These are phyloP conservation scores for Lagria hirta DNA, from an alignment of 2,888 invertebrate species.

Conservation along the genomic window DNA sequence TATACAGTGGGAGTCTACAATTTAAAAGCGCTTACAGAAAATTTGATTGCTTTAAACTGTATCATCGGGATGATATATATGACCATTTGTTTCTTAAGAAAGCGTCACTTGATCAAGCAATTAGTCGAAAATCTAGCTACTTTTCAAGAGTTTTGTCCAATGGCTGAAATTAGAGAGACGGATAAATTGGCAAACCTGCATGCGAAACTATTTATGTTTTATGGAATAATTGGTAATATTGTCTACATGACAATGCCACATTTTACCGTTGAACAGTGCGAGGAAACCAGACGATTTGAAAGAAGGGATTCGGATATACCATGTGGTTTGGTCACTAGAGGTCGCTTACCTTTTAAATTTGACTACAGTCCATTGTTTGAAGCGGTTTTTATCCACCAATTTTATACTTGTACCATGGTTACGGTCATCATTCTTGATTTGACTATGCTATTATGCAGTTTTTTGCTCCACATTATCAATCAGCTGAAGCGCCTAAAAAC, in stretches of 20 bases:
- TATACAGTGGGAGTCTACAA: too few relatives aligned
- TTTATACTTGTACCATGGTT: slow-evolving; percentile 37
- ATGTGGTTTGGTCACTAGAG: slow-evolving; percentile 31
- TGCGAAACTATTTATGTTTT: slow-evolving; percentile 31
- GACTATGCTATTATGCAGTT: slow-evolving; percentile 37
- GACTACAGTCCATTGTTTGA: slow-evolving; percentile 31
- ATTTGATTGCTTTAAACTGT: slow-evolving; percentile 25
- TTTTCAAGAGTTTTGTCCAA: slow-evolving; percentile 27
- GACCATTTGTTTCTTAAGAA: slow-evolving; percentile 26
- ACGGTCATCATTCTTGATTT: slow-evolving; percentile 36
- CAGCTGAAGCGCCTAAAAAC: slow-evolving; percentile 33
- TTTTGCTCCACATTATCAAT: slow-evolving; percentile 36
- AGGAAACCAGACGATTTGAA: slow-evolving; percentile 25
- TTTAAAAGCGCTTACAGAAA: too few relatives aligned
- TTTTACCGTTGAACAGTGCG: slow-evolving; percentile 30
- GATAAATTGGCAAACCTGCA: slow-evolving; percentile 28
- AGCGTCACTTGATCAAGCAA: slow-evolving; percentile 25
- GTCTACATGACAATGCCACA: slow-evolving; percentile 33
- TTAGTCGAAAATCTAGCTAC: slow-evolving; percentile 22
- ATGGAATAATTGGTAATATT: slow-evolving; percentile 34
- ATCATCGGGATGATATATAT: slow-evolving; percentile 28
- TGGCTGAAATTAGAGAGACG: slow-evolving; percentile 19
- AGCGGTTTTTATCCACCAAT: slow-evolving; percentile 35
- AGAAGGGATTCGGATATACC: slow-evolving; percentile 36
- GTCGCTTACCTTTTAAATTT: slow-evolving; percentile 32